These are phyloP conservation scores for Perca schrenkii DNA, from an alignment of 2,113 vertebrate species.

Conservation along the genomic window DNA sequence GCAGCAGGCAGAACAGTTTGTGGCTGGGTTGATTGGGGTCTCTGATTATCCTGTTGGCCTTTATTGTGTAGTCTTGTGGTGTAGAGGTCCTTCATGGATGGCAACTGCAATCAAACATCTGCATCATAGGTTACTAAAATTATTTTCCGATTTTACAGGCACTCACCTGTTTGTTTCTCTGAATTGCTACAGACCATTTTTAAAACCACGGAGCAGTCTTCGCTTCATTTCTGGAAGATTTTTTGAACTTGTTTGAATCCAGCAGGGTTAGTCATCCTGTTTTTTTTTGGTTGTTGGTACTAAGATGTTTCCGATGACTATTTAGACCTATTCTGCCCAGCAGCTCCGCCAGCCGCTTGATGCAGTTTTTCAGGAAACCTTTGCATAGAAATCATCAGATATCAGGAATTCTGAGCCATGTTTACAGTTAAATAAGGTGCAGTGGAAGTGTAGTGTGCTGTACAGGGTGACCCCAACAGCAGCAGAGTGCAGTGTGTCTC, in stretches of 20 bases:
- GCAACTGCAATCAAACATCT: background rate
- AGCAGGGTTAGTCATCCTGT: slow-evolving; percentile 6
- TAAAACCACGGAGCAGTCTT: too few relatives aligned
- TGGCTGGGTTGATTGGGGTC: too few relatives aligned
- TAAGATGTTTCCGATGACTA: background rate
- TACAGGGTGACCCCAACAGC: background rate
- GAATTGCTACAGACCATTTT: background rate
- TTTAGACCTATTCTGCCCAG: background rate
- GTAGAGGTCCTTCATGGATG: too few relatives aligned
- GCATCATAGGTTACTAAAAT: background rate
- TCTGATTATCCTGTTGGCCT: too few relatives aligned
- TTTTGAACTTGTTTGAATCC: slow-evolving; percentile 7
- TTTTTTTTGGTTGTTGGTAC: background rate
- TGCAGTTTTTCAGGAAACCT: background rate
- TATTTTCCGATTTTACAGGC: background rate
- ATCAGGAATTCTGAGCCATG: slow-evolving; percentile 3
- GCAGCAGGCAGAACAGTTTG: too few relatives aligned
- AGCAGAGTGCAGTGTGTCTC: background rate
- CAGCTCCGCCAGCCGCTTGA: background rate
- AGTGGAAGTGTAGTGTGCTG: background rate
- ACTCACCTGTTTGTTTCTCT: background rate
- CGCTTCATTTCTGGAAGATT: background rate
- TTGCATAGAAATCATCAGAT: background rate
- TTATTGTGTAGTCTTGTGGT: too few relatives aligned
- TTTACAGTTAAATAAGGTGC: background rate